Base-by-base conservation (phyloP, 2,888 invertebrate species). In the Scrobipalpa atriplicella region DNA sequence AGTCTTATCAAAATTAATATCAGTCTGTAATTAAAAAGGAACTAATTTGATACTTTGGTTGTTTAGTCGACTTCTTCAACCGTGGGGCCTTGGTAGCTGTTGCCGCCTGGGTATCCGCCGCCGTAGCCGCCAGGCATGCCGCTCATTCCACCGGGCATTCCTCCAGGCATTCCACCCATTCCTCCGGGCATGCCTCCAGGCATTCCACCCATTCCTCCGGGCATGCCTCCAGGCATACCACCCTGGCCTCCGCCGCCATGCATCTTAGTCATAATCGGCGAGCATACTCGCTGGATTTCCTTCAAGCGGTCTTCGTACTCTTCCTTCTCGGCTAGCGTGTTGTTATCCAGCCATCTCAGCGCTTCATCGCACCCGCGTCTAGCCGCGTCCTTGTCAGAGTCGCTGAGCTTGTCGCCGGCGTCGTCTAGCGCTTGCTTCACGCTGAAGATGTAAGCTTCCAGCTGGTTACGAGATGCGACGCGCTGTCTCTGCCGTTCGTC, bases 331-430 rank as follows among this genome's bases (percentile, higher is more conserved):
- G 93, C 95, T 74, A 86, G 85, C 51, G 89, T 89, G 84, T 94
- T 95, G 74, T 83, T 78, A 78, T 95, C 96, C 71, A 96, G 79
- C 96, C 96, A 96, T 65, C 87, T 89, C 61, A 95, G 79, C 13
- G 93, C 86, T 65, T 94, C 94, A 0, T 93, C 92, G 72, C 94
- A 94, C 67, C 85, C 83, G 7, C 74, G 77, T 43, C 76, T 73
- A 0, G 85, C 84, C 66, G 73, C 79, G 16, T 78, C 78, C 79
- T 94, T 95, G 72, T 96, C 96, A 9, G 88, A 84, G 21, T 93
- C 91, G 13, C 85, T 83, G 58, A 96, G 79, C 75, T 93, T 94
- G 43, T 85, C 87, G 0, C 83, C 84, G 10, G 92, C 86, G 1
- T 94, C 93, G 38, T 94, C 92, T 1, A 93, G 18, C 1, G 95